Conservation (phyloP, 64 coral and sea anemone species). For the Montipora efflorescens region DNA sequence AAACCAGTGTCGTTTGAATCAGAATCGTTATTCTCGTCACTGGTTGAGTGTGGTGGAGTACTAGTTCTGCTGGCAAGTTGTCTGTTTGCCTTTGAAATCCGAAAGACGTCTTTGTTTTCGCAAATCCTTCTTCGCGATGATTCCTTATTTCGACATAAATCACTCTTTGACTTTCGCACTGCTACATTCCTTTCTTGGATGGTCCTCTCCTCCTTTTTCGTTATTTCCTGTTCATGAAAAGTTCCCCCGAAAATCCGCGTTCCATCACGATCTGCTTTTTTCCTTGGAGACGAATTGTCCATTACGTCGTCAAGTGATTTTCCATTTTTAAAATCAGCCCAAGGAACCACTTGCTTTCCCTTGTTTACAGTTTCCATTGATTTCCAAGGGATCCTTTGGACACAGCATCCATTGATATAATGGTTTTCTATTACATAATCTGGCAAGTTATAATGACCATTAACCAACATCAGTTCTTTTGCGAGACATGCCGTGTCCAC, state of each 20-base stretch:
- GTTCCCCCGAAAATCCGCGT: neutral
- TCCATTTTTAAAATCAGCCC: neutral
- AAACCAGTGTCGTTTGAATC: conserved; percentile 52
- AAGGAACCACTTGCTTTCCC: neutral
- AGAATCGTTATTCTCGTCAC: conserved; percentile 5
- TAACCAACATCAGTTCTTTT: neutral
- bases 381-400: neutral
- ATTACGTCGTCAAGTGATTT: neutral
- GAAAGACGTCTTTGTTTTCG: neutral
- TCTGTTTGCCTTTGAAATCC: neutral
- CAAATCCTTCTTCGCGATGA: neutral
- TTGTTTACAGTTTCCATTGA: neutral
- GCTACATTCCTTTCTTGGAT: neutral
- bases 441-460: conserved; percentile 17
- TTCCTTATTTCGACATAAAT: neutral
- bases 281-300: neutral
- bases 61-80: neutral
- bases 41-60: neutral
- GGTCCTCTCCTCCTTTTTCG: neutral
- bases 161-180: neutral
- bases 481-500: conserved; percentile 7
- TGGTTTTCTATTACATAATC: neutral
- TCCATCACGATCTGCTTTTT: neutral
- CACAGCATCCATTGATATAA: neutral
- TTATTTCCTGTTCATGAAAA: neutral